phyloP scores from a whole-genome alignment of 2,888 invertebrate genomes.

The Drosophila nr. perissopoda region DNA sequence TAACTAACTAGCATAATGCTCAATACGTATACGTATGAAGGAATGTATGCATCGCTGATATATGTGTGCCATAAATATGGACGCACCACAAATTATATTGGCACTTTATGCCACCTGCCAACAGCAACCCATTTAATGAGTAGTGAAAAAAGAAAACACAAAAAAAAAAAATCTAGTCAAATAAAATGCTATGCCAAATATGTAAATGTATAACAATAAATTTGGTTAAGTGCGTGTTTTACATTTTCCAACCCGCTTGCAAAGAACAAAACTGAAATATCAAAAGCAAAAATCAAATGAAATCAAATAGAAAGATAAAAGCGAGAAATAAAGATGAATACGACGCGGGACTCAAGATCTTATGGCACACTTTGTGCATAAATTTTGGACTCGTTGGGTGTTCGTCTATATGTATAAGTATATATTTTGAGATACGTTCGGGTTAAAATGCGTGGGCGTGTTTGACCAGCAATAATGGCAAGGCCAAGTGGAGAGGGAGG shows the following conservation, averaged over 20 bases:
- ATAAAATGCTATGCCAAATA: constrained; percentile 64
- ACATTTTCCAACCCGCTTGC: constrained; percentile 50
- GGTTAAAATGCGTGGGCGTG: constrained; percentile 12
- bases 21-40: not conserved
- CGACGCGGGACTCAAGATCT: constrained; percentile 34
- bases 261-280: not conserved
- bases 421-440: constrained; percentile 1
- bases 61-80: constrained; percentile 43
- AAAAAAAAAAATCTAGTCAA: constrained; percentile 19
- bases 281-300: not conserved
- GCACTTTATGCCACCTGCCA: constrained; percentile 52
- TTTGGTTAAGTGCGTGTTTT: constrained; percentile 60
- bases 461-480: not conserved
- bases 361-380: constrained; percentile 72
- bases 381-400: constrained; percentile 47
- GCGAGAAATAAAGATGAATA: constrained; percentile 22
- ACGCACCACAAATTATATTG: constrained; percentile 35
- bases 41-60: constrained; percentile 24
- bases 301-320: constrained; percentile 15
- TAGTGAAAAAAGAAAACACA: constrained; percentile 4
- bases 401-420: not conserved
- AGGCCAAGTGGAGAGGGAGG: not conserved
- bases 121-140: constrained; percentile 16
- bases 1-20: constrained; percentile 7
- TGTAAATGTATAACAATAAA: constrained; percentile 72